Evolutionary conservation across 2,113 vertebrate genomes (phyloP), one percentile per base, ranked within the genome.

Genomic region (Clinocottus analis): DNA sequence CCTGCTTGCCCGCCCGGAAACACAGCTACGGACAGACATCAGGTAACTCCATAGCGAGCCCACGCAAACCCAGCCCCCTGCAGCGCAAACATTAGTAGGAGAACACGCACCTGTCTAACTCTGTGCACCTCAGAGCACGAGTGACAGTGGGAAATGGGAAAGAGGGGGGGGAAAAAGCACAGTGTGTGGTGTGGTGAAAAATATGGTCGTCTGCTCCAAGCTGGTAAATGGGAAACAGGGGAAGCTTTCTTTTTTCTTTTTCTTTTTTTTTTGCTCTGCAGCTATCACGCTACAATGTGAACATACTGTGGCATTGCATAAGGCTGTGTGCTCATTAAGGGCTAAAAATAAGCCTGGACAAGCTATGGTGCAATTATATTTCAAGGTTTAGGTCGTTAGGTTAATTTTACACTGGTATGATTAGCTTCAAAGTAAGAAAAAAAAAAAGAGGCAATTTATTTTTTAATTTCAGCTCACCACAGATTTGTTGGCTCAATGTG

Each of bases 1-100:
- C 59, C 75, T 60, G 47, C 78, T 62, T 75, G 78, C 63, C 61
- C 73, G 85, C 59, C 51, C 64, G 62, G 70, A 85, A 83, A 85
- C 60, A n/a, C 31, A 39, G 61, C 82, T 69, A 83, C 56, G 76
- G 75, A 82, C 72, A 87, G 81, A 79, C 78, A 82, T 80, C 68
- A 67, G 79, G 83, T 81, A 83, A 84, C 60, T 83, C 76, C 53
- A 56, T 4, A 61, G 45, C 83, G 75, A 85, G 67, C 85, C 90
- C 89, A 90, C 77, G 47, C 82, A 39, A 79, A 74, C 76, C 66
- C 33, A 58, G n/a, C 41, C 64, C 83, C 83, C 80, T 45, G 79
- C 78, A 72, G 87, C 58, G 37, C 73, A 72, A 76, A 85, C 83
- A 85, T 82, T 89, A 68, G 51, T 70, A 72, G 76, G 61, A 75